A percentile compares a stretch with the other conserved stretches of the same genome.
phyloP scores from a whole-genome alignment of 2,113 vertebrate genomes.

The Albula glossodonta region DNA sequence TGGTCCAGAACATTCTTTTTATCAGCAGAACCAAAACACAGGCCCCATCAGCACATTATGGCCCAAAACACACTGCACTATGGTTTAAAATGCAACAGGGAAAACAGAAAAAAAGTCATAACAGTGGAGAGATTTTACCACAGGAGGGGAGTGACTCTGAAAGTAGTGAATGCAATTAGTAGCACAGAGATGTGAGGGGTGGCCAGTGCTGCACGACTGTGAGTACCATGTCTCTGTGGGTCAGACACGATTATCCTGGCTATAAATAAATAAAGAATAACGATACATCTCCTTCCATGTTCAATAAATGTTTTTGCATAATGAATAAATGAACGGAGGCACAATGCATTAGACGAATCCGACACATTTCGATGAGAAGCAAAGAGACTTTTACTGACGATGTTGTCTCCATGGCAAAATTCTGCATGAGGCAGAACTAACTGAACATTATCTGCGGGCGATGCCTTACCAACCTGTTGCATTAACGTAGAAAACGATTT shows the following conservation, averaged over 20 bases:
- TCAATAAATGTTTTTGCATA: not conserved
- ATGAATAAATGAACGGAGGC: not conserved
- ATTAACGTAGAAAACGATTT: not conserved
- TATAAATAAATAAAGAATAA: not conserved
- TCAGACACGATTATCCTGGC: not conserved
- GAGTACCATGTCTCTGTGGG: not conserved
- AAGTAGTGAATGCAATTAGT: not conserved
- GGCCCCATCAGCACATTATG: slow-evolving; percentile 63
- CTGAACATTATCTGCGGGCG: not conserved
- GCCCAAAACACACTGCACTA: slow-evolving; percentile 9
- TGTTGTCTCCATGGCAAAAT: no score
- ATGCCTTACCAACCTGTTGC: not conserved
- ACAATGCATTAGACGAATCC: not conserved
- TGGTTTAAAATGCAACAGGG: slow-evolving; percentile 37
- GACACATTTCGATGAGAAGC: not conserved
- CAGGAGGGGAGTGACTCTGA: not conserved
- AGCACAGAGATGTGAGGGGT: not conserved
- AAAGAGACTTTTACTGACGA: not conserved
- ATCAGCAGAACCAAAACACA: slow-evolving; percentile 59
- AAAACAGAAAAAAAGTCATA: not conserved
- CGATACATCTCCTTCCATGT: not conserved
- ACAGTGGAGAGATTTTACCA: not conserved
- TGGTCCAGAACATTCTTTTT: slow-evolving; percentile 48
- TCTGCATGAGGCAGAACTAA: not conserved
- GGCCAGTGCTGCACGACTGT: not conserved